Base-by-base conservation (phyloP, 2,888 invertebrate species). In the Protonemura montana region DNA sequence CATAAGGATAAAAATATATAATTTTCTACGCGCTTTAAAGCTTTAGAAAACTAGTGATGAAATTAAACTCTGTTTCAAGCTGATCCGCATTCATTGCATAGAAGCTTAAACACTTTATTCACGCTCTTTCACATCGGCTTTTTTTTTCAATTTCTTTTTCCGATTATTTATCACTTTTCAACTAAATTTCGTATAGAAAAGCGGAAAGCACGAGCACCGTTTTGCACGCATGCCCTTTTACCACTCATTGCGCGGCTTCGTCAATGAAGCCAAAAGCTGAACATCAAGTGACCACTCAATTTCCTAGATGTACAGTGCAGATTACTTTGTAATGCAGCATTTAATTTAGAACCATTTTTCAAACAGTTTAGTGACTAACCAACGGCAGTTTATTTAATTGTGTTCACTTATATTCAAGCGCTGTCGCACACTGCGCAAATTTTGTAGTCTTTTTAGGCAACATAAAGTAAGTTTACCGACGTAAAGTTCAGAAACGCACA, bases 31-130 rank as follows among this genome's bases (percentile, higher is more conserved):
- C 59, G 59, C 59, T 59, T 35, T 35, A 35, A 35, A 21, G 59
- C 59, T 59, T 59, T 59, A 59, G 59, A 59, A 59, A 59, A 21
- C 59, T 59, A 59, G 59, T 59, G 59, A 59, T 59, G 59, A 59
- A 59, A 59, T 59, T 59, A 59, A 59, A 59, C 59, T 16, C 59
- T 59, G 59, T 59, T 59, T 59, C 59, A 59, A 10, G 21, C 59
- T 59, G 59, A 59, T 59, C 59, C 59, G 21, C 59, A 13, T 59
- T 59, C 59, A 59, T 10, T 59, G 59, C 59, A 59, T 21, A 59
- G 21, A 59, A 59, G 59, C 59, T 59, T 59, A 59, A 16, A 59
- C 59, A 59, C 59, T 59, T 59, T 59, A 59, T 59, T 16, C 59
- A 21, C 21, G 59, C 59, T 59, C 13, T 59, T 59, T 59, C 59